Conservation (phyloP, 1,140 invertebrate species). For the Microplitis demolitor region DNA sequence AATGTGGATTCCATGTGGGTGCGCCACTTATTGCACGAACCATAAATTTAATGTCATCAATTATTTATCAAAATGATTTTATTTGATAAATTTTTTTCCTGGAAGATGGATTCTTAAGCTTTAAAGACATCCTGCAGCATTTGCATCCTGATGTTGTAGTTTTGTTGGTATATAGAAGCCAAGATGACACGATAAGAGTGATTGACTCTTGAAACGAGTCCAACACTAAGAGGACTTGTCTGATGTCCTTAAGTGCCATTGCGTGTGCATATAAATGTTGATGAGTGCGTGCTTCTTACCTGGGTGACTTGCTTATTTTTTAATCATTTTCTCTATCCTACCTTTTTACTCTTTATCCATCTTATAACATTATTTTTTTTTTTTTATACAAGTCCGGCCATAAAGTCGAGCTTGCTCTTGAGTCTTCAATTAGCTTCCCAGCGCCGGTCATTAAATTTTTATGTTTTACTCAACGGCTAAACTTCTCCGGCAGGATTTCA, state of each 20-base stretch:
- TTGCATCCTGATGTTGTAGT: too few species aligned
- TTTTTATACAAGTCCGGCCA: background rate
- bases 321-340: slow-evolving; percentile 2
- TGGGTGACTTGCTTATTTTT: slow-evolving; percentile 18
- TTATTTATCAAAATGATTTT: too few species aligned
- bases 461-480: slow-evolving; percentile 35
- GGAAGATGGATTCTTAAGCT: too few species aligned
- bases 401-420: slow-evolving; percentile 27
- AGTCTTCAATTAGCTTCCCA: slow-evolving; percentile 30
- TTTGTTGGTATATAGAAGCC: too few species aligned
- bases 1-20: too few species aligned
- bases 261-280: slow-evolving; percentile 9
- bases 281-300: background rate
- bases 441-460: slow-evolving; percentile 36
- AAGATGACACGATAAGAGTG: slow-evolving; percentile 56
- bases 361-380: slow-evolving; percentile 1
- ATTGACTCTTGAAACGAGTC: slow-evolving; percentile 47
- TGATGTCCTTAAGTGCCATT: slow-evolving; percentile 2
- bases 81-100: too few species aligned
- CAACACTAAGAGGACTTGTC: slow-evolving; percentile 10
- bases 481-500: background rate
- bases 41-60: too few species aligned
- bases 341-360: background rate
- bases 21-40: too few species aligned
- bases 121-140: too few species aligned